Evolutionary conservation across 2,797 vertebrate species (phyloP).

Genomic region (Ctenopoma kingsleyae): DNA sequence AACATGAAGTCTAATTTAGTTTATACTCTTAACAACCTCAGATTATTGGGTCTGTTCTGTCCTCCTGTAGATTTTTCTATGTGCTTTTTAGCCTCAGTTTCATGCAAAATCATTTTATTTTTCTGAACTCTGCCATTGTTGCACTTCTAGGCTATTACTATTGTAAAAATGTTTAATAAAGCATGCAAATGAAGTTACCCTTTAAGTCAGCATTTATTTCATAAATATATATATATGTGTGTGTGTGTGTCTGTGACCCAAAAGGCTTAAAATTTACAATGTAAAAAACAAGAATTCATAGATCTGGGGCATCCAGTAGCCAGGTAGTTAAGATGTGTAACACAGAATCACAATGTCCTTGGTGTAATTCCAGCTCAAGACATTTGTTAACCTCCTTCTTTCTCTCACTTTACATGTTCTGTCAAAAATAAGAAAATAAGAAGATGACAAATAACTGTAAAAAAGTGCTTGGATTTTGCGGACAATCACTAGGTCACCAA

Average conservation of each 20-base stretch:
- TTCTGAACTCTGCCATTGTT: conserved; percentile 62
- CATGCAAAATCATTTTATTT: conserved; percentile 37
- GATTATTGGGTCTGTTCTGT: conserved; percentile 6
- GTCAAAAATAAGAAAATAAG: background rate
- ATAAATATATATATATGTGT: conserved; percentile 4
- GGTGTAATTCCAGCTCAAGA: background rate
- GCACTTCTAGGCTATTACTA: conserved; percentile 25
- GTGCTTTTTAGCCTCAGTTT: conserved; percentile 22
- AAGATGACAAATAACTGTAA: background rate
- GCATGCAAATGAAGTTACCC: conserved; percentile 10
- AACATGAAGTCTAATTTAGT: background rate
- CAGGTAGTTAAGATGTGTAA: background rate
- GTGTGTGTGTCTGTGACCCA: background rate
- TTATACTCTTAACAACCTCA: background rate
- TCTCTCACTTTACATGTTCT: background rate
- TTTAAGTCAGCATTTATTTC: conserved; percentile 1
- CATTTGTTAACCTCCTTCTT: background rate
- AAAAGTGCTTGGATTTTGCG: conserved; percentile 1
- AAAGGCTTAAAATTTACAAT: background rate
- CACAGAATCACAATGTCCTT: background rate
- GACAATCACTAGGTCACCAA: background rate
- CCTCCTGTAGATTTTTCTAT: conserved; percentile 43
- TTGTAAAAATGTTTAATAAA: conserved; percentile 43
- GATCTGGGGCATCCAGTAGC: background rate
- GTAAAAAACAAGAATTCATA: background rate